phyloP scores from a whole-genome alignment of 2,797 vertebrate genomes.

The Pempheris klunzingeri region DNA sequence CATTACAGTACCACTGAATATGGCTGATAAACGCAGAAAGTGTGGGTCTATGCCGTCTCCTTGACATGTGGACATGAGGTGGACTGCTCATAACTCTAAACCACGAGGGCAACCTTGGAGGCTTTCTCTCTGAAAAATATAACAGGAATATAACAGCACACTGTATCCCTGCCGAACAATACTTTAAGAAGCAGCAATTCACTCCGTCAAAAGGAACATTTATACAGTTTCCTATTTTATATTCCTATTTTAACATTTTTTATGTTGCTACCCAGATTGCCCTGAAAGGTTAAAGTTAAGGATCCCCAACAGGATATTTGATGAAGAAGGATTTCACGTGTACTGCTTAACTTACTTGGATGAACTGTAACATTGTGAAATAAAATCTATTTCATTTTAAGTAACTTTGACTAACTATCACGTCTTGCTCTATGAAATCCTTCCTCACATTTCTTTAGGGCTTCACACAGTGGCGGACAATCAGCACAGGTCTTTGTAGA shows the following conservation, averaged over 20 bases:
- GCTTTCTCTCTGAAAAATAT: neutral
- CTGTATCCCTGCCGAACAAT: neutral
- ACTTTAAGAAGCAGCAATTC: conserved; percentile 10
- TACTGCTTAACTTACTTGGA: conserved; percentile 2
- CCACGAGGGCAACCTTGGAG: conserved; percentile 27
- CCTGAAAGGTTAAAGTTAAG: conserved; percentile 56
- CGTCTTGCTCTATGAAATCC: conserved; percentile 42
- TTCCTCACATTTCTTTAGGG: conserved; percentile 31
- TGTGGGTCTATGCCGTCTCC: conserved; percentile 11
- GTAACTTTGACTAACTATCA: conserved; percentile 19
- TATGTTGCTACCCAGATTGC: conserved; percentile 19
- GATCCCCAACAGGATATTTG: conserved; percentile 1
- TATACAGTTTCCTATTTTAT: conserved; percentile 2
- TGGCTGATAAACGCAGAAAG: conserved; percentile 37
- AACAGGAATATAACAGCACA: conserved; percentile 20
- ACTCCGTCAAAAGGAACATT: conserved; percentile 14
- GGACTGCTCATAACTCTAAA: conserved; percentile 16
- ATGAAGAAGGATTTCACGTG: conserved; percentile 44
- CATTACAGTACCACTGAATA: conserved; percentile 49
- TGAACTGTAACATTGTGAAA: conserved; percentile 4
- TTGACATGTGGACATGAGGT: conserved; percentile 18
- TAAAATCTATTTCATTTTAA: conserved; percentile 16
- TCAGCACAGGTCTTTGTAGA: conserved; percentile 8
- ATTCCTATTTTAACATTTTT: conserved; percentile 25
- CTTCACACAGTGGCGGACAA: conserved; percentile 54